Evolutionary conservation across 35 echinoderm and acorn worm genomes (phyloP).

Genomic region (Holothuria glaberrima): DNA sequence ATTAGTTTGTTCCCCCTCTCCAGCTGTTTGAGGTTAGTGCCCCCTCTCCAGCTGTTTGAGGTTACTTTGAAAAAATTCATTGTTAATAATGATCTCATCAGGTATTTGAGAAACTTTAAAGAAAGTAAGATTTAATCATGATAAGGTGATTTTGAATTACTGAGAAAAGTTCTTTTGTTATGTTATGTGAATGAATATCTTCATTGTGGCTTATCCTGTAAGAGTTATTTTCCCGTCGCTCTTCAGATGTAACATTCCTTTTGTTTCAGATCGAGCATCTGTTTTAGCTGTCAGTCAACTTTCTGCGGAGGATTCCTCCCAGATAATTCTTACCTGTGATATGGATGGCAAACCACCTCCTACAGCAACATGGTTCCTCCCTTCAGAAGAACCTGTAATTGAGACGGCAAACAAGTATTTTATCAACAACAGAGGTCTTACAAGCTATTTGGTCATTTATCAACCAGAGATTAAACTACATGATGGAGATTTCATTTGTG

Average conservation of each 20-base stretch:
- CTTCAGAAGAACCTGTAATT: slow-evolving; percentile 42
- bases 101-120: too few relatives aligned
- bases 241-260: background rate
- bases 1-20: too few relatives aligned
- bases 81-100: too few relatives aligned
- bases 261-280: slow-evolving; percentile 63
- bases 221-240: too few relatives aligned
- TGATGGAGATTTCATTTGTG: slow-evolving; percentile 83
- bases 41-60: too few relatives aligned
- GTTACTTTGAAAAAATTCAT: too few relatives aligned
- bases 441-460: slow-evolving; percentile 64
- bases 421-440: background rate
- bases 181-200: too few relatives aligned
- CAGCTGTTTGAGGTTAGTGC: too few relatives aligned
- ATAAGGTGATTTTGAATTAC: too few relatives aligned
- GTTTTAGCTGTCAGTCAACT: slow-evolving; percentile 56
- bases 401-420: slow-evolving; percentile 18
- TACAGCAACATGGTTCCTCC: slow-evolving; percentile 69
- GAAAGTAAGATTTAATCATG: too few relatives aligned
- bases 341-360: slow-evolving; percentile 64
- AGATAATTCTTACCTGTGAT: slow-evolving; percentile 54
- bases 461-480: slow-evolving; percentile 60
- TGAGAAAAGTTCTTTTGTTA: too few relatives aligned
- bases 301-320: slow-evolving; percentile 2
- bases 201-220: too few relatives aligned